Base-by-base conservation (phyloP, 2,888 invertebrate species). In the Phyllotreta cruciferae region DNA sequence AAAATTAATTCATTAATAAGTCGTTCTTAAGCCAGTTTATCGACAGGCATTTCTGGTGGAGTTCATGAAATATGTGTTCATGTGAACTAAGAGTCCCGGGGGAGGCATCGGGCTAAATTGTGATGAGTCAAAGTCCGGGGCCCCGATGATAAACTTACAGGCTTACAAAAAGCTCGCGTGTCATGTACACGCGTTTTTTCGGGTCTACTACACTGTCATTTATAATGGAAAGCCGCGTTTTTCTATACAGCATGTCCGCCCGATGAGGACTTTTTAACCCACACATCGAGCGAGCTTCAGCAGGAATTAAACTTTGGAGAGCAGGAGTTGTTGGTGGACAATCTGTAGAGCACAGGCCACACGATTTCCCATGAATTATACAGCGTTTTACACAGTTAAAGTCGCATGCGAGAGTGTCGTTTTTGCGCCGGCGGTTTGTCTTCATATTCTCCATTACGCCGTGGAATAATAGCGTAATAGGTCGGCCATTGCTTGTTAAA, bases 81-180 rank as follows among this genome's bases (percentile, higher is more conserved):
- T 6, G 8, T 47, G 6, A 47, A 14, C n/a, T n/a, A n/a, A n/a
- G n/a, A 14, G 13, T 14, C 47, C 47, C 8, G 8, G 7, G 47
- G 47, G 47, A 10, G 10, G n/a, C 38, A 54, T 62, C 6, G 8
- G 11, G 34, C 9, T 14, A 47, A 63, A 63, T 67, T 63, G 47
- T 54, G 66, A 67, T 62, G 67, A 67, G 69, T 67, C 63, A 66
- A 63, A 61, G 66, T 61, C 52, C 56, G 60, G 57, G 56, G 61
- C 56, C 56, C 42, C 11, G 47, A 53, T 60, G 47, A 63, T 65
- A 37, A 57, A 63, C 55, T 66, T 35, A 44, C 24, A n/a, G 55
- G 24, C 56, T 49, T 42, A 56, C 49, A 63, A 41, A 50, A 53
- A 56, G 58, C 47, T 62, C 60, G 66, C 66, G 66, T 66, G 66